phyloP scores from a whole-genome alignment of 2,888 invertebrate genomes.

The Liopterus haemorrhoidalis region DNA sequence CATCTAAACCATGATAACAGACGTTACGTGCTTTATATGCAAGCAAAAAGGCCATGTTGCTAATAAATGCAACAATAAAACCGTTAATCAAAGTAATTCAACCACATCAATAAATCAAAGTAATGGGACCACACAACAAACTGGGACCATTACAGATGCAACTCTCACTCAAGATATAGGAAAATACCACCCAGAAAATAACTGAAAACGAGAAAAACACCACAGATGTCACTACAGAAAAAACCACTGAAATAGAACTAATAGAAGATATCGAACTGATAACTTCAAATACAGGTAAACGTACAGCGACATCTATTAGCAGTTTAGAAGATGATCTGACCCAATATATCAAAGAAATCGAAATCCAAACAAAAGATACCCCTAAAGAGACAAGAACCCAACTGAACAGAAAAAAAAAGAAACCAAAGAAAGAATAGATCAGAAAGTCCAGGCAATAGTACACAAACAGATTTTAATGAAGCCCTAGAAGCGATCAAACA shows the following conservation, averaged over 20 bases:
- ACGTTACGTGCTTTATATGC: conserved; percentile 3
- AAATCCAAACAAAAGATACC: neutral
- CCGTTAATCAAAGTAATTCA: no score
- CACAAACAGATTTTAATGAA: no score
- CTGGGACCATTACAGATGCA: no score
- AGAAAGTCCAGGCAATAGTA: no score
- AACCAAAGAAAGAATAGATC: neutral
- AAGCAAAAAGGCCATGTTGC: conserved; percentile 7
- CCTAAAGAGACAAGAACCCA: neutral
- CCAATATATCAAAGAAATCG: no score
- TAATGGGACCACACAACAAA: no score
- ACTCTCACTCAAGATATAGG: no score
- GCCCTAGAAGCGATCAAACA: neutral
- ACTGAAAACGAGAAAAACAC: no score
- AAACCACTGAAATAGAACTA: neutral
- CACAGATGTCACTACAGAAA: neutral
- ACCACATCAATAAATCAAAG: no score
- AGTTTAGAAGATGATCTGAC: neutral
- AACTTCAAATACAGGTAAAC: neutral
- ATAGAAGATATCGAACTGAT: neutral
- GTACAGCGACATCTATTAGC: neutral
- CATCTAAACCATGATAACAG: conserved; percentile 18
- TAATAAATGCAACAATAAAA: conserved; percentile 7
- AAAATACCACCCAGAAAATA: no score
- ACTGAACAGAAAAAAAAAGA: neutral